phyloP scores from a whole-genome alignment of 1,140 invertebrate species.

The Bilobella aurantiaca region DNA sequence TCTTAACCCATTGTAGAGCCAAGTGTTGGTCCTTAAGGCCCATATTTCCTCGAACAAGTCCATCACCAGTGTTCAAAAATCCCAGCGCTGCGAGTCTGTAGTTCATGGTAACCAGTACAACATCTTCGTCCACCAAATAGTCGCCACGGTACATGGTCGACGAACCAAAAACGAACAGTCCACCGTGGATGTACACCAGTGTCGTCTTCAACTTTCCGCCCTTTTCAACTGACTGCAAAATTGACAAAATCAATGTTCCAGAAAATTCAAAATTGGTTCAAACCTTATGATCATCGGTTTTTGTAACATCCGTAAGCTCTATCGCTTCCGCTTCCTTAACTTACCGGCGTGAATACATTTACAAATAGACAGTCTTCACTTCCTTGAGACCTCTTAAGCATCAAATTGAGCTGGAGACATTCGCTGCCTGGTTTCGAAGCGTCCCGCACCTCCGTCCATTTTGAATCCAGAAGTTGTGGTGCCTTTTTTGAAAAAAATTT shows the following conservation, averaged over 20 bases:
- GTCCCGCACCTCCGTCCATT: not conserved
- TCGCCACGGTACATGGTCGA: constrained; percentile 36
- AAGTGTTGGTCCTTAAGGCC: constrained; percentile 43
- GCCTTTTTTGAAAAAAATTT: not conserved
- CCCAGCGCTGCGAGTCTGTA: constrained; percentile 45
- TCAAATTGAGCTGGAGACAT: not conserved
- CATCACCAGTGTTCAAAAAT: constrained; percentile 37
- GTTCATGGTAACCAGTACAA: constrained; percentile 51
- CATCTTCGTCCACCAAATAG: constrained; percentile 37
- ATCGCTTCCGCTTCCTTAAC: not conserved
- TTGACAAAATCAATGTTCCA: too few species aligned
- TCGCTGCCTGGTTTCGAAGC: not conserved
- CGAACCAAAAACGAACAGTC: constrained; percentile 40
- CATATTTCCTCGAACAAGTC: constrained; percentile 36
- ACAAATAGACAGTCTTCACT: constrained; percentile 5
- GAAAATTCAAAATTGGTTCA: too few species aligned
- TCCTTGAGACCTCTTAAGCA: not conserved
- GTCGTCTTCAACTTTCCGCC: not conserved
- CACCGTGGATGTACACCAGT: constrained; percentile 28
- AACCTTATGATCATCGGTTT: too few species aligned
- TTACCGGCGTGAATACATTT: constrained; percentile 10
- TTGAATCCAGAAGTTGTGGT: not conserved
- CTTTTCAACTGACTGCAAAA: not conserved
- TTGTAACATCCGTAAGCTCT: too few species aligned
- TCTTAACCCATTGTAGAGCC: constrained; percentile 44